Conservation (phyloP, 2,888 invertebrate genomes). For the Acrocyrtus sp. region DNA sequence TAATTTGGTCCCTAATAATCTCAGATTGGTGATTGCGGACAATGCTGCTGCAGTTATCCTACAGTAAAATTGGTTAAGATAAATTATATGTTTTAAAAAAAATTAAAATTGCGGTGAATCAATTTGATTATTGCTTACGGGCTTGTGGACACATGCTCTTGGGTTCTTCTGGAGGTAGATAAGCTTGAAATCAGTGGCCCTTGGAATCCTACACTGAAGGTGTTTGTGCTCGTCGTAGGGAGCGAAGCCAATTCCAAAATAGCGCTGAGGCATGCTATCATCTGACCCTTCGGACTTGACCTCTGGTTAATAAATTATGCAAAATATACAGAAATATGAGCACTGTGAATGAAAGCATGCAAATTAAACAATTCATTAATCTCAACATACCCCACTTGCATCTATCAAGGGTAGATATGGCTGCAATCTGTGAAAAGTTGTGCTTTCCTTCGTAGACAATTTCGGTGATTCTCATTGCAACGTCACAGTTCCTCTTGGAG, state of each 20-base stretch:
- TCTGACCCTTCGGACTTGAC: slow-evolving; percentile 3
- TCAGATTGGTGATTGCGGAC: too few relatives aligned
- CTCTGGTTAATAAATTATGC: slow-evolving; percentile 7
- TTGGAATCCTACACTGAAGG: slow-evolving; percentile 10
- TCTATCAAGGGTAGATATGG: slow-evolving; percentile 19
- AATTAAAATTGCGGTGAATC: too few relatives aligned
- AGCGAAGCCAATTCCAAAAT: slow-evolving; percentile 29
- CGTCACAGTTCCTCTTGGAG: slow-evolving; percentile 16
- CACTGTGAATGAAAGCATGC: too few relatives aligned
- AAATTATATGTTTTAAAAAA: too few relatives aligned
- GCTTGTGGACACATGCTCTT: too few relatives aligned
- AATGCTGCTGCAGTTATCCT: too few relatives aligned
- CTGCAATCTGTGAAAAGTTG: not conserved
- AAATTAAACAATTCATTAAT: too few relatives aligned
- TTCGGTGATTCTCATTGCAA: slow-evolving; percentile 22
- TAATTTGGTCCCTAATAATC: too few relatives aligned
- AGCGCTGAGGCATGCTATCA: slow-evolving; percentile 18
- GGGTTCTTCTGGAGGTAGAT: slow-evolving; percentile 35
- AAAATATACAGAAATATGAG: too few relatives aligned
- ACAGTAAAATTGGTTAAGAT: too few relatives aligned
- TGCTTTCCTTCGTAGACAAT: not conserved
- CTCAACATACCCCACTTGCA: slow-evolving; percentile 30
- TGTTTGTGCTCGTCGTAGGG: slow-evolving; percentile 16
- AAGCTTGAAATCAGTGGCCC: slow-evolving; percentile 30
- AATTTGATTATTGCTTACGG: too few relatives aligned